Base-by-base conservation (phyloP, 2,113 vertebrate species). In the Gambusia holbrooki region DNA sequence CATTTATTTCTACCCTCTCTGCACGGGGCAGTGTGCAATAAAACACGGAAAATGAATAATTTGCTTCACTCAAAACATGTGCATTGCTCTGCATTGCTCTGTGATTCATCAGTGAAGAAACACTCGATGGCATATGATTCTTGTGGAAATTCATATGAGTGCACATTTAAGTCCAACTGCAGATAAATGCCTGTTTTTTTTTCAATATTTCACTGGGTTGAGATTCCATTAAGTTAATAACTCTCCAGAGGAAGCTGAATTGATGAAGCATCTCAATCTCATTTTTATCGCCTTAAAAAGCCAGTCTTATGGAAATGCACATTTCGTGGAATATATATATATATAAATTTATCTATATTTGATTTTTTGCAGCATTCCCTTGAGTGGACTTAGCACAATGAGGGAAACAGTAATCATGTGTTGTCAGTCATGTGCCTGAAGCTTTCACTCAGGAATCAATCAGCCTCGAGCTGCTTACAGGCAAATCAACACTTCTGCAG, bases 401-500 rank as follows among this genome's bases (percentile, higher is more conserved):
- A 71, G 73, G 79, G 88, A 82, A 90, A 83, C 81, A 75, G 86
- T 88, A 90, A 91, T 92, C 87, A 90, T 78, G 68, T 58, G 78
- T 68, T 87, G 86, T 91, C 91, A 88, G 84, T 92, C 91, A 90
- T 82, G 69, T 6, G 81, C 82, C 91, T 80, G 84, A 81, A 87
- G 88, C 77, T 74, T 85, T 90, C 87, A 84, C 80, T 80, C 86
- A 80, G 83, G 88, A 90, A 84, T 92, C 91, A 87, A 87, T 90
- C 87, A 87, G 82, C 83, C 84, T 48, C 66, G 76, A 76, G 83
- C 74, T 28, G 85, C 87, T 91, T 84, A 83, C 81, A 84, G 92
- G 84, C 77, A 79, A 90, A 89, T 89, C 88, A 84, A 80, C 88
- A 51, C 65, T 75, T 67, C 66, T 87, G 89, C 90, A 92, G 92